phyloP scores from a whole-genome alignment of 2,888 invertebrate species.

The Melinaea marsaeus region DNA sequence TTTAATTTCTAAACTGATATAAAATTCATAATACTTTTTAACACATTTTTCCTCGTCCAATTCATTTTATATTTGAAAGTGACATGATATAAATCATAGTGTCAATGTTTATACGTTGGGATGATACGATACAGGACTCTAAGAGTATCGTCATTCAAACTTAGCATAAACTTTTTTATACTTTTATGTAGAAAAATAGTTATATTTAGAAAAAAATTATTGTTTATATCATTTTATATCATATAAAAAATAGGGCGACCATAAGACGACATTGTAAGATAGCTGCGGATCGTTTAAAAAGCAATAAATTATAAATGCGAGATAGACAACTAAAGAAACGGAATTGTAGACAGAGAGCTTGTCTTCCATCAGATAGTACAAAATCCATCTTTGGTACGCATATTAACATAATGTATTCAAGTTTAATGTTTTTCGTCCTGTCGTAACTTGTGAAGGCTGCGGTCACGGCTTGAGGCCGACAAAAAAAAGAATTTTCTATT shows the following conservation, averaged over 20 bases:
- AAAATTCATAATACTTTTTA: conserved; percentile 25
- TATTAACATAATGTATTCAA: conserved; percentile 48
- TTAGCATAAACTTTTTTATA: no score
- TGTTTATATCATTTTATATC: neutral
- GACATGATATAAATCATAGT: conserved; percentile 47
- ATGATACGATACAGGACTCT: no score
- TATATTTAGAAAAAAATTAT: neutral
- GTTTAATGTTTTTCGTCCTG: conserved; percentile 41
- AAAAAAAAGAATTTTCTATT: conserved; percentile 41
- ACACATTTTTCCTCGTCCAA: conserved; percentile 45
- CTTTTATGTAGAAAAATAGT: no score
- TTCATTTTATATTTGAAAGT: conserved; percentile 63
- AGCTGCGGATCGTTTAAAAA: neutral
- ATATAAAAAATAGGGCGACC: neutral
- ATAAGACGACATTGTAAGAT: neutral
- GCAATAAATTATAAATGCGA: conserved; percentile 7
- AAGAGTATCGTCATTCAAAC: no score
- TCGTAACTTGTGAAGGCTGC: conserved; percentile 39
- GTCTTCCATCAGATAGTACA: conserved; percentile 16
- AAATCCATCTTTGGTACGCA: conserved; percentile 32
- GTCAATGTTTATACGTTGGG: no score
- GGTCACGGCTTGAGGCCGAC: conserved; percentile 36
- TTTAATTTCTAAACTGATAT: no score
- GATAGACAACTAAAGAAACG: conserved; percentile 7
- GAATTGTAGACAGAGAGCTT: conserved; percentile 3